A percentile compares a stretch with the other conserved stretches of the same genome.
Evolutionary conservation across 2,113 vertebrate species (phyloP).

Genomic region (Neogobius melanostomus): DNA sequence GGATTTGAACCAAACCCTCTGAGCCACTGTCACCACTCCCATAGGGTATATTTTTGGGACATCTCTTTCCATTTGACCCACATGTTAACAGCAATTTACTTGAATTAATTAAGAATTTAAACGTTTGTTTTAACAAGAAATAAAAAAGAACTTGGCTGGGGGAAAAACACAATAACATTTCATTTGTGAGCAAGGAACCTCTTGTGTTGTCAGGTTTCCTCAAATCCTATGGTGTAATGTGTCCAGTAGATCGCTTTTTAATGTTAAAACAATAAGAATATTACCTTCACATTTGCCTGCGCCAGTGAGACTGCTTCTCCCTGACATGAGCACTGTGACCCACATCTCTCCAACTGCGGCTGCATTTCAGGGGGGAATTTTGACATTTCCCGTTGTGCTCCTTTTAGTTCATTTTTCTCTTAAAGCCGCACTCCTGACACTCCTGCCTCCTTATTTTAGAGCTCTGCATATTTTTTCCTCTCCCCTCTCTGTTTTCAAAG

Average conservation of each 20-base stretch:
- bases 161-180: no score
- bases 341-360: slow-evolving; percentile 65
- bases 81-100: no score
- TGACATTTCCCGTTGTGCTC: slow-evolving; percentile 69
- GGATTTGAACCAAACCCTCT: no score
- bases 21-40: no score
- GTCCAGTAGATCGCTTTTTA: slow-evolving; percentile 40
- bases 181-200: no score
- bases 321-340: slow-evolving; percentile 66
- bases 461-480: slow-evolving; percentile 31
- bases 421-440: slow-evolving; percentile 54
- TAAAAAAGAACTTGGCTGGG: no score
- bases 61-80: no score
- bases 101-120: no score
- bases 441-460: slow-evolving; percentile 62
- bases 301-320: slow-evolving; percentile 46
- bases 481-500: slow-evolving; percentile 24
- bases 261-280: slow-evolving; percentile 34
- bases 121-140: no score
- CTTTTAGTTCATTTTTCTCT: slow-evolving; percentile 51
- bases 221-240: no score
- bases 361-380: slow-evolving; percentile 62
- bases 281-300: slow-evolving; percentile 59
- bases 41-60: no score
- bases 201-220: no score